Evolutionary conservation across 2,888 invertebrate genomes (phyloP).

Genomic region (Macropis europaea): DNA sequence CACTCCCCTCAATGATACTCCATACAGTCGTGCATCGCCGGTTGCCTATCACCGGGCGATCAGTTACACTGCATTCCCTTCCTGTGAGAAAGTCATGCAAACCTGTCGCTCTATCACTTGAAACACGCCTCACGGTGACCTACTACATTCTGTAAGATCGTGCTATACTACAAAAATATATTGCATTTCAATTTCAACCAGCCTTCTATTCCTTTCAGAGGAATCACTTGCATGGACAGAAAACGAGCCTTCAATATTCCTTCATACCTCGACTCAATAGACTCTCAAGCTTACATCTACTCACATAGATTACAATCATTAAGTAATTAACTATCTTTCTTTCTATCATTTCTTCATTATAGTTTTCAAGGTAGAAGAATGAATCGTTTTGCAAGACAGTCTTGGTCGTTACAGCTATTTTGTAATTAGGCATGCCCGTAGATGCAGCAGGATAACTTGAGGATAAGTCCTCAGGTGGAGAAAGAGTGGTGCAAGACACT

Average conservation of each 20-base stretch:
- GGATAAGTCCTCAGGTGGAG: not conserved
- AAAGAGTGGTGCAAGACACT: not conserved
- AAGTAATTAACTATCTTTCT: no score
- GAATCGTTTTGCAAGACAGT: no score
- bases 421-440: no score
- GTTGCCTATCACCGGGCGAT: not conserved
- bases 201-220: no score
- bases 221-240: no score
- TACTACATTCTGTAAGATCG: not conserved
- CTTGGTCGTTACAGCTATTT: no score
- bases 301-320: no score
- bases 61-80: not conserved
- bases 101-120: constrained; percentile 14
- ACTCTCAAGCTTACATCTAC: no score
- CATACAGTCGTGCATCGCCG: not conserved
- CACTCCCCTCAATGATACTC: not conserved
- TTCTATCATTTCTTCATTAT: no score
- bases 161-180: not conserved
- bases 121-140: not conserved
- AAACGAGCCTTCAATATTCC: no score
- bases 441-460: not conserved
- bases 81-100: constrained; percentile 25
- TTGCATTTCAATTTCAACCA: constrained; percentile 9
- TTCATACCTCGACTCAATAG: no score
- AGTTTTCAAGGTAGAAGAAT: no score